Conservation (phyloP, 1,140 invertebrate species). For the Triops cancriformis region DNA sequence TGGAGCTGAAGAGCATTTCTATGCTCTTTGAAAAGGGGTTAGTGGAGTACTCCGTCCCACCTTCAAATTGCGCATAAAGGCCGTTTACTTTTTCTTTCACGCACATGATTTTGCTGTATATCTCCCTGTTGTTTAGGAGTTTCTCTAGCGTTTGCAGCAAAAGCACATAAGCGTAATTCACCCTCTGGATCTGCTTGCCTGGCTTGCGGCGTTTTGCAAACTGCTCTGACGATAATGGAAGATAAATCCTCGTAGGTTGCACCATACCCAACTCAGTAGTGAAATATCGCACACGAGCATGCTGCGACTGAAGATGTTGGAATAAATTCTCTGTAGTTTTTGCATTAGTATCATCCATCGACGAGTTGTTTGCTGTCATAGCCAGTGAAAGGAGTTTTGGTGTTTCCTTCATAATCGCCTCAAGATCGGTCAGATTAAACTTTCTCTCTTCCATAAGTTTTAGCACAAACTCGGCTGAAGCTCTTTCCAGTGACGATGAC, state of each 20-base stretch:
- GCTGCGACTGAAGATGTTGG: neutral
- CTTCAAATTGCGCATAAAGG: conserved; percentile 2
- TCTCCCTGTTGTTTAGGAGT: neutral
- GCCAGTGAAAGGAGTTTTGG: neutral
- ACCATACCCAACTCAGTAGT: neutral
- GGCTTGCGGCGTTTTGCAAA: neutral
- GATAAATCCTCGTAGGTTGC: neutral
- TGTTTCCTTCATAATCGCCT: neutral
- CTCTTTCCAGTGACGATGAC: neutral
- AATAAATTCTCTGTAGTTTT: neutral
- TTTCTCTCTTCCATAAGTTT: neutral
- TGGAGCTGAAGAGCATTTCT: too few species aligned
- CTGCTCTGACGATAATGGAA: neutral
- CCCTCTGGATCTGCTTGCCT: neutral
- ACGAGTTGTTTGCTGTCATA: neutral
- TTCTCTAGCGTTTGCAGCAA: neutral
- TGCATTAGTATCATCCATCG: neutral
- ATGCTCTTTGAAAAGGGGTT: neutral
- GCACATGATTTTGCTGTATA: neutral
- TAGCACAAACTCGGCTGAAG: neutral
- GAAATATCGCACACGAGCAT: neutral
- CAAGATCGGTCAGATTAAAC: neutral
- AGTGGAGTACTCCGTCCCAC: neutral
- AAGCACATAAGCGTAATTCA: neutral
- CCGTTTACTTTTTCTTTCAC: neutral